Evolutionary conservation across 2,888 invertebrate species (phyloP).

Genomic region (Drepanosiphum platanoidis): DNA sequence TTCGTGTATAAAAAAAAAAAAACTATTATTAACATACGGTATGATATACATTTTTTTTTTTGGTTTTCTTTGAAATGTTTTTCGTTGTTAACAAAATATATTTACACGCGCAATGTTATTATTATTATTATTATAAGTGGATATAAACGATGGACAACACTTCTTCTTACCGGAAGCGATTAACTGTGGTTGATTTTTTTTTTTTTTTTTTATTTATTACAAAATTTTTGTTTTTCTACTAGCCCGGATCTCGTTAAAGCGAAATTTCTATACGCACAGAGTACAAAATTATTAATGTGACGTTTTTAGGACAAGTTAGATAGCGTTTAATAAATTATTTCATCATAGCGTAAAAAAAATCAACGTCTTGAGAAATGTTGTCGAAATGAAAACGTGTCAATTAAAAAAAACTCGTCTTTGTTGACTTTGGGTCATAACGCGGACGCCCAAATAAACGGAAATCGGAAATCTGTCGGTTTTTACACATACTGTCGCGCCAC

Average conservation of each 20-base stretch:
- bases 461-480: too few species aligned
- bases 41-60: too few species aligned
- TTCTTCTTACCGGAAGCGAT: constrained; percentile 27
- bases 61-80: neutral
- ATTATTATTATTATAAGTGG: neutral
- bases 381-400: constrained; percentile 18
- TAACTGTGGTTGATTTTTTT: constrained; percentile 14
- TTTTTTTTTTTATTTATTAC: constrained; percentile 11
- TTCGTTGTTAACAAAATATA: constrained; percentile 8
- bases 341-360: constrained; percentile 47
- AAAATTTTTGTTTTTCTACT: too few species aligned
- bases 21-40: too few species aligned
- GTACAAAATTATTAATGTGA: constrained; percentile 26
- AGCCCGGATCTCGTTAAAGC: neutral
- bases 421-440: neutral
- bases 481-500: too few species aligned
- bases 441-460: neutral
- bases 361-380: constrained; percentile 29
- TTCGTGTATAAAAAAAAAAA: neutral
- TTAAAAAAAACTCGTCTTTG: constrained; percentile 18
- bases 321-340: constrained; percentile 31
- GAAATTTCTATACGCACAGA: constrained; percentile 13
- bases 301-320: constrained; percentile 30
- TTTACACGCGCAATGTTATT: neutral
- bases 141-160: neutral